These are phyloP conservation scores for Turritopsis rubra DNA, from an alignment of 30 jellyfish, hydroid and myxozoan genomes.

Conservation along the genomic window DNA sequence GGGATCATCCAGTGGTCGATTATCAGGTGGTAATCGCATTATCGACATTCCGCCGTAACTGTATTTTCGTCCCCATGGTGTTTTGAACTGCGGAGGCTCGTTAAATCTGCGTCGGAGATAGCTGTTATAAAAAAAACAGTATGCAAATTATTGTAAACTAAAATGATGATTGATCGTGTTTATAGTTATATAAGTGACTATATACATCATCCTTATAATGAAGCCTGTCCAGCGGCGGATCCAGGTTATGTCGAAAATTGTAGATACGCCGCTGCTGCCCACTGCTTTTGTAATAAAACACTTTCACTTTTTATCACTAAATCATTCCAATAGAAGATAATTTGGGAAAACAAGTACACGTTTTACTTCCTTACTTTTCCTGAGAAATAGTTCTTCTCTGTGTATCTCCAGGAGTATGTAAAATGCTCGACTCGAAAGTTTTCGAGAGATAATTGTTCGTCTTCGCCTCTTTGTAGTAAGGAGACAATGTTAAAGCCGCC, in stretches of 20 bases:
- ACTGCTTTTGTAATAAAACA: too few species aligned
- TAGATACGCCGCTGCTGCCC: too few species aligned
- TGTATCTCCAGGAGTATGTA: constrained; percentile 54
- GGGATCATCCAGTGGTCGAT: constrained; percentile 68
- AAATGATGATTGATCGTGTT: too few species aligned
- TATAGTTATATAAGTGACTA: too few species aligned
- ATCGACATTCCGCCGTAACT: constrained; percentile 84
- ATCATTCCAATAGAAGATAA: neutral
- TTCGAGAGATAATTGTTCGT: constrained; percentile 55
- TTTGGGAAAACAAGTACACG: neutral
- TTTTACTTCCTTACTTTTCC: constrained; percentile 33
- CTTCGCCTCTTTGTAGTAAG: constrained; percentile 42
- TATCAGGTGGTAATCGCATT: constrained; percentile 44
- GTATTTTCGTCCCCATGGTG: constrained; percentile 77
- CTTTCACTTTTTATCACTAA: neutral
- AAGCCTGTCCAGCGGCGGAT: too few species aligned
- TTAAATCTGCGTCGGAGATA: constrained; percentile 39
- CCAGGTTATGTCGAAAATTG: too few species aligned
- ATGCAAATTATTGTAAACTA: too few species aligned
- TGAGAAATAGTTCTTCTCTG: constrained; percentile 40
- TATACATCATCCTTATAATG: too few species aligned
- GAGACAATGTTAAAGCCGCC: neutral
- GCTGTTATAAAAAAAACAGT: constrained; percentile 20
- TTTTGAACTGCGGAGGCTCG: constrained; percentile 42
- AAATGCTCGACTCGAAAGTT: constrained; percentile 43